Evolutionary conservation across 2,113 vertebrate genomes (phyloP), one percentile per base, ranked within the genome.

Genomic region (Nasalis larvatus): DNA sequence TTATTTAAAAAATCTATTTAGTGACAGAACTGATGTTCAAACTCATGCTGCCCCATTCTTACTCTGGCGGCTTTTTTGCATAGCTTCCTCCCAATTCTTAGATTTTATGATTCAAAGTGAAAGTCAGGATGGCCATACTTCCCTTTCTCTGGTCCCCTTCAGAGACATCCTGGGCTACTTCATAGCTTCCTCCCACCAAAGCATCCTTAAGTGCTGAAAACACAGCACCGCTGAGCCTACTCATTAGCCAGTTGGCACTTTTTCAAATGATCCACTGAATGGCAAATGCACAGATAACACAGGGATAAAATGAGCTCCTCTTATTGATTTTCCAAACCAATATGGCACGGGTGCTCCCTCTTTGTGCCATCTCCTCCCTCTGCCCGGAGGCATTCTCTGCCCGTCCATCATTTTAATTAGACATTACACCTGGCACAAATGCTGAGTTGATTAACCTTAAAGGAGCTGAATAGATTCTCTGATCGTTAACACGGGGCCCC

Each of bases 281-380:
- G 98, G 98, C 96, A 98, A 98, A 98, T 40, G 11, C 95, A 96
- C 97, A 99, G 98, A 99, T 98, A 97, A 97, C 98, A 98, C 95
- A 74, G 98, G 98, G 98, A 98, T 98, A 97, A 99, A 99, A 99
- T 97, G 98, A 99, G 98, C 98, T 99, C 95, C 97, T 98, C 98
- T 98, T 99, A 99, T 99, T 99, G 99, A 99, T 99, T 99, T 99
- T 98, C 98, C 98, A 98, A 99, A 99, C 99, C 99, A 99, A 98
- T 98, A 99, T 99, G 99, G 99, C 99, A 99, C 96, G 8, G 97
- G 96, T 2, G 76, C 98, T 97, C 96, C 97, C 98, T 98, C 98
- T 96, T 97, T 90, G 98, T 99, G 99, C 99, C 98, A 99, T 98
- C 98, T 98, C 97, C 98, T 98, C 98, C 97, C 98, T 98, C 98